Conservation (phyloP, 2,113 vertebrate genomes). For the Typhlomys cinereus region DNA sequence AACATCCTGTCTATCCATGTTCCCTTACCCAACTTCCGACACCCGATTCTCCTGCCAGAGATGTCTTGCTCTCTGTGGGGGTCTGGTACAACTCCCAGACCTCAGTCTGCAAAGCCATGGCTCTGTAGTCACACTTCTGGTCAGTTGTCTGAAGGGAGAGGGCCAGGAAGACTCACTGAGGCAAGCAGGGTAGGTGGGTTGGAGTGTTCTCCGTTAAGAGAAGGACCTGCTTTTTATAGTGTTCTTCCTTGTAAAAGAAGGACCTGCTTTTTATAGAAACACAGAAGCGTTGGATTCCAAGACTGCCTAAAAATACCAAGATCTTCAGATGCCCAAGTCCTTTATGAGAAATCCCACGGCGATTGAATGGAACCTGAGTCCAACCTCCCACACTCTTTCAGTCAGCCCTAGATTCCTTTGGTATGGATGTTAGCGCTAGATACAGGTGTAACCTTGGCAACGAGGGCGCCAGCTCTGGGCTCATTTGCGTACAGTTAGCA, state of each 20-base stretch:
- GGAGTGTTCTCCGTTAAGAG: not conserved
- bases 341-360: not conserved
- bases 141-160: not conserved
- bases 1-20: not conserved
- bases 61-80: not conserved
- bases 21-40: not conserved
- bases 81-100: not conserved
- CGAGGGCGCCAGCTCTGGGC: no score
- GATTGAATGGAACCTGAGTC: not conserved
- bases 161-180: not conserved
- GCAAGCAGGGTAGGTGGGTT: not conserved
- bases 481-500: no score
- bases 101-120: not conserved
- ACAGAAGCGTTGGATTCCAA: not conserved
- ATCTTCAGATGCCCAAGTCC: no score
- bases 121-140: rapidly evolving
- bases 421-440: no score
- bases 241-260: no score
- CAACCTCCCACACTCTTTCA: not conserved
- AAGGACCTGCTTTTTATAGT: not conserved
- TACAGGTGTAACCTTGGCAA: no score
- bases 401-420: not conserved
- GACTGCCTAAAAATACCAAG: no score
- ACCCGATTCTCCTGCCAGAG: not conserved
- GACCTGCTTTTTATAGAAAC: not conserved